Conservation (phyloP, 2,888 invertebrate species). For the Mimumesa dahlbomi region DNA sequence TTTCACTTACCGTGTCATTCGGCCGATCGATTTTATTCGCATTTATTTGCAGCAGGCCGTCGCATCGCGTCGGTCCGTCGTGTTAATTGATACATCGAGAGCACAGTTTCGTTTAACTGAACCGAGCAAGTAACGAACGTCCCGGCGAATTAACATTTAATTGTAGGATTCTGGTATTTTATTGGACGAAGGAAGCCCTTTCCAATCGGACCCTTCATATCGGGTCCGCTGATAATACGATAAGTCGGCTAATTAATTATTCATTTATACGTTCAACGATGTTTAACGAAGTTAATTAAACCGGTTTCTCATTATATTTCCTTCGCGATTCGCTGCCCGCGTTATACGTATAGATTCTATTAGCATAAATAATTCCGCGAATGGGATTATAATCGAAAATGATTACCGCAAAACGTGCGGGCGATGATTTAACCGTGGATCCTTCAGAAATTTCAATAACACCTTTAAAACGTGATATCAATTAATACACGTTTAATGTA, state of each 20-base stretch:
- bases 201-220: neutral
- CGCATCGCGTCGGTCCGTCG: neutral
- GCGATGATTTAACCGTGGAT: too few relatives aligned
- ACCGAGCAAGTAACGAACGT: slow-evolving; percentile 8
- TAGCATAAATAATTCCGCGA: too few relatives aligned
- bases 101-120: slow-evolving; percentile 26
- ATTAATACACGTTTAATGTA: too few relatives aligned
- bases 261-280: slow-evolving; percentile 2
- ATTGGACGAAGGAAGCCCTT: neutral
- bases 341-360: too few relatives aligned
- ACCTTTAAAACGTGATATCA: too few relatives aligned
- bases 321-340: neutral
- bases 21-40: slow-evolving; percentile 28
- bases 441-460: too few relatives aligned
- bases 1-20: slow-evolving; percentile 28
- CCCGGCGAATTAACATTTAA: slow-evolving; percentile 39
- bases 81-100: slow-evolving; percentile 40
- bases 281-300: slow-evolving; percentile 7
- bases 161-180: slow-evolving; percentile 21
- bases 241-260: slow-evolving; percentile 17
- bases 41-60: slow-evolving; percentile 11
- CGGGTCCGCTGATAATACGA: slow-evolving; percentile 4
- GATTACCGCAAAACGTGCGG: too few relatives aligned
- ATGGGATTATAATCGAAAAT: too few relatives aligned
- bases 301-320: neutral